These are phyloP conservation scores for Leucophora obtusa DNA, from an alignment of 2,888 invertebrate genomes.

Conservation along the genomic window DNA sequence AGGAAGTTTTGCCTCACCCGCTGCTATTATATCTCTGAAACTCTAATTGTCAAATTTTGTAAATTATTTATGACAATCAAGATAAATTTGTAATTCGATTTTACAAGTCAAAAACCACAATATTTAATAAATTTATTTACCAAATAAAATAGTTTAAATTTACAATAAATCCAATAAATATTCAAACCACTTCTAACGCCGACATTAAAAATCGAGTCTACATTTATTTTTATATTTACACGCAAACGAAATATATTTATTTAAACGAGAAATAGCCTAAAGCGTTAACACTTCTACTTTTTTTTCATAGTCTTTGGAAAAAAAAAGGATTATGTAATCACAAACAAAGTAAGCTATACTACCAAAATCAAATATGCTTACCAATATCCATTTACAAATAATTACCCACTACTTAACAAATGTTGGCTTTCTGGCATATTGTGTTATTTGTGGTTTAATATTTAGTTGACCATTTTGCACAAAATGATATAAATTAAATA, in stretches of 20 bases:
- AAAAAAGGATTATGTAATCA: slow-evolving; percentile 52
- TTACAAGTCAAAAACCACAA: slow-evolving; percentile 18
- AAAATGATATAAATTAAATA: too few relatives aligned
- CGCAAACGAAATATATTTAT: slow-evolving; percentile 14
- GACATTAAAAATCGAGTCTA: not conserved
- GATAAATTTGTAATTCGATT: slow-evolving; percentile 26
- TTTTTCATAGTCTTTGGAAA: slow-evolving; percentile 2
- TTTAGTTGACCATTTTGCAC: not conserved
- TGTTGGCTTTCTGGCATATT: not conserved
- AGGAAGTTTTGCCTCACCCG: too few relatives aligned
- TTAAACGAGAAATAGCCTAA: slow-evolving; percentile 36
- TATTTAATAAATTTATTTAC: slow-evolving; percentile 32
- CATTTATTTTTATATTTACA: slow-evolving; percentile 30
- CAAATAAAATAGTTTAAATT: slow-evolving; percentile 43
- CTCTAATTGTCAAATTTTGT: slow-evolving; percentile 37
- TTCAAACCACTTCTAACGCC: not conserved
- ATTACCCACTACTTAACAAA: slow-evolving; percentile 15
- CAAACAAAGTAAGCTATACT: not conserved
- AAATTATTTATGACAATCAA: slow-evolving; percentile 49
- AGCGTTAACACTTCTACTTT: slow-evolving; percentile 41
- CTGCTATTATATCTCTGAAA: not conserved
- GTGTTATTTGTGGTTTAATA: not conserved
- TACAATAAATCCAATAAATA: slow-evolving; percentile 40
- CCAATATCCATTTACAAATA: not conserved
- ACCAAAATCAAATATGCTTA: not conserved